Evolutionary conservation across 1,140 invertebrate species (phyloP), one percentile per base, ranked within the genome.

Genomic region (Drosophila parabipectinata): DNA sequence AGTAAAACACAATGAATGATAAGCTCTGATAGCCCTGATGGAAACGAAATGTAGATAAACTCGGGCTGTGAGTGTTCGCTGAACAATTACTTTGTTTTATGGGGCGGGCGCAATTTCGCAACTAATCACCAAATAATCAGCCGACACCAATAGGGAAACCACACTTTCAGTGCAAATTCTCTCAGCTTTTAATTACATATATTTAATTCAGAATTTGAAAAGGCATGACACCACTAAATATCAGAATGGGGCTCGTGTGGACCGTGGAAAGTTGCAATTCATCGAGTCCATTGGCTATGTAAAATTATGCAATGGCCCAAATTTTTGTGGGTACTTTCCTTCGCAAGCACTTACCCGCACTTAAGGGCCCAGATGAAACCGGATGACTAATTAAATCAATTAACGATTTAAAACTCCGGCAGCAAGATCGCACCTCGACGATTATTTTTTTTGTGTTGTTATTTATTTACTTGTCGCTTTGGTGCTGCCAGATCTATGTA

Each of bases 51-150:
- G n/a, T 10, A 32, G 67, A 69, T 69, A 69, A 69, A 69, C 41
- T 32, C 39, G 51, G 56, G 24, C 66, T 56, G 52, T 68, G 50
- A 69, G 62, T 69, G 66, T 18, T 28, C 62, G 50, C 15, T 50
- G 44, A 68, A 30, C 66, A 69, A 69, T 34, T 69, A 44, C 66
- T 69, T 69, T 69, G 66, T 69, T 69, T 39, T 69, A 57, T 57
- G 51, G 32, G 28, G 51, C 41, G 41, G 15, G 15, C 6, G 39
- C 37, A 18, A 44, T 69, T 68, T 68, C 51, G 44, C 63, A 57
- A 57, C 32, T 57, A 69, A 32, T 57, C 63, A 69, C 26, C 52
- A 57, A 69, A 69, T 69, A 56, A 69, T 69, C 67, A 48, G 44
- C 26, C 32, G 10, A 14, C 63, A 21, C 52, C 67, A 55, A 32